Evolutionary conservation across 2,113 vertebrate species (phyloP).

Genomic region (Alethe diademata): DNA sequence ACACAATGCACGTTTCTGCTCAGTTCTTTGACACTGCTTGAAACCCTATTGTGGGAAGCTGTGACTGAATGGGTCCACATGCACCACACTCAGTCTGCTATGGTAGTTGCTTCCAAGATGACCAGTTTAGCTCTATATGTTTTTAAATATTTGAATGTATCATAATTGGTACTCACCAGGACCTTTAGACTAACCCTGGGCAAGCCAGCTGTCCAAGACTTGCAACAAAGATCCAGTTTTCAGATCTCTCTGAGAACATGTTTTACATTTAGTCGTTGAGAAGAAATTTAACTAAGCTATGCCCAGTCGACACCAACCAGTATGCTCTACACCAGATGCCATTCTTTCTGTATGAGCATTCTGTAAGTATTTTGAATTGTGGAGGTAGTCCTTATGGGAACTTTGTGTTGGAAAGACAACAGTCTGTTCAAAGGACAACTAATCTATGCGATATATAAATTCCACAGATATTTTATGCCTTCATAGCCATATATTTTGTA

Average conservation of each 20-base stretch:
- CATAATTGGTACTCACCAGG: not conserved
- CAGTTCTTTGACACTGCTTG: not conserved
- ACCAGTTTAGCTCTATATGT: not conserved
- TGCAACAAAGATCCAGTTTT: not conserved
- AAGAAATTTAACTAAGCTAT: not conserved
- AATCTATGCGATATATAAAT: not conserved
- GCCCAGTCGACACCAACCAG: not conserved
- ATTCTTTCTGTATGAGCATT: not conserved
- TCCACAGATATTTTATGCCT: not conserved
- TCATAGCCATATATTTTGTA: not conserved
- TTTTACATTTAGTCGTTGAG: not conserved
- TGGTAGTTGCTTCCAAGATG: not conserved
- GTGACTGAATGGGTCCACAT: not conserved
- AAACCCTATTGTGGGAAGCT: not conserved
- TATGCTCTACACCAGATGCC: not conserved
- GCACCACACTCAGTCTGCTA: not conserved
- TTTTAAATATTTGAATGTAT: not conserved
- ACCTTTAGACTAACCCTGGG: not conserved
- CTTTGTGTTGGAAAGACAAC: not conserved
- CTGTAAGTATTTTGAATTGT: not conserved
- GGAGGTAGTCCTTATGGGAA: not conserved
- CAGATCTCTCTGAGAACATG: not conserved
- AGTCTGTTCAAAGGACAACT: not conserved
- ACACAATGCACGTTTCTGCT: fast-evolving
- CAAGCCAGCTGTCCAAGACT: not conserved